Evolutionary conservation across 1,140 invertebrate genomes (phyloP), one percentile per base, ranked within the genome.

Genomic region (Potamilus streckersoni): DNA sequence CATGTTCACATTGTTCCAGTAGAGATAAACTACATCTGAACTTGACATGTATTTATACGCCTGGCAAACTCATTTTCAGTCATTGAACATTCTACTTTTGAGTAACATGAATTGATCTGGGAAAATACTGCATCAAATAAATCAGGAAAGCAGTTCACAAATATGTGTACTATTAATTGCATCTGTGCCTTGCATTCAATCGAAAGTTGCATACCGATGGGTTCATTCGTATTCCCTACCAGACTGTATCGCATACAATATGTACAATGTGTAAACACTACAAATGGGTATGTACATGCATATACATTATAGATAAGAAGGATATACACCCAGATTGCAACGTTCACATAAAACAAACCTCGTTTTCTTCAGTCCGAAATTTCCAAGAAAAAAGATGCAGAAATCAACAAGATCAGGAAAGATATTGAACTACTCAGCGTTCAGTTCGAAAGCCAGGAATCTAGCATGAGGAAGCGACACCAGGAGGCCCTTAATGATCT

Each of bases 401-500:
- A 90, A 70, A 58, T 89, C 49, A 73, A 63, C 72, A 90, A 90
- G 74, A 76, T 89, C 55, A 83, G 86, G 23, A 90, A 90, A 80
- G 89, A 90, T 73, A 69, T 89, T 27, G 89, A 90, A 79, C 79
- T 87, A 13, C 78, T 81, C 68, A 85, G 81, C 64, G 79, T 82
- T 19, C 84, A 87, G 73, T 84, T 86, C 67, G 89, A 90, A 73
- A 80, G 80, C 38, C 59, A 82, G 49, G 87, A 88, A 74, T 68
- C 82, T 27, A 87, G 83, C 76, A 79, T 89, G 75, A 85, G 88
- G 71, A 89, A 88, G 77, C 79, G 89, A 74, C 85, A 89, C 82
- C 83, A 88, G 58, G 86, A 88, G 57, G 75, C 87, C 31, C 79
- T 90, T 70, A 89, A 88, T 69, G 89, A 90, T 72, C 80, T 90